Conservation (phyloP, 2,797 vertebrate genomes). For the Mastacembelus armatus region DNA sequence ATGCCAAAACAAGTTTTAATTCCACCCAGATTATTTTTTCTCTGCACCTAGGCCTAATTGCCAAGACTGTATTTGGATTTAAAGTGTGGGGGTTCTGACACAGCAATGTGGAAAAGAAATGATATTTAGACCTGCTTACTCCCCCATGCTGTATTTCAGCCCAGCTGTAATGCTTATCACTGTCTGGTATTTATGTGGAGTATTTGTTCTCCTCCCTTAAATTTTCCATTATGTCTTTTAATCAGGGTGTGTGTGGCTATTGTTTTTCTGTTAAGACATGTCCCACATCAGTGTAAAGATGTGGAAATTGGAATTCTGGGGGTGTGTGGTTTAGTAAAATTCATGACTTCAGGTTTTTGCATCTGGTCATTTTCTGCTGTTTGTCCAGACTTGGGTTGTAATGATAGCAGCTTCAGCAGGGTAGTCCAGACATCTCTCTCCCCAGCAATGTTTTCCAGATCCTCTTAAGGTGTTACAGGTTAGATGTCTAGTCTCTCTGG, state of each 20-base stretch:
- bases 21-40: constrained; percentile 43
- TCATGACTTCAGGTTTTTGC: too few species aligned
- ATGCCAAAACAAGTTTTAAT: constrained; percentile 70
- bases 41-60: constrained; percentile 68
- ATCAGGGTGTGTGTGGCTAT: constrained; percentile 20
- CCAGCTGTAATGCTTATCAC: constrained; percentile 60
- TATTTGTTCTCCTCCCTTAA: constrained; percentile 23
- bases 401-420: too few species aligned
- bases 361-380: too few species aligned
- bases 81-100: constrained; percentile 43
- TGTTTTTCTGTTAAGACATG: constrained; percentile 46
- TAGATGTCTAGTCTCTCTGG: too few species aligned
- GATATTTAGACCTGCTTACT: constrained; percentile 54
- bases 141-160: constrained; percentile 45
- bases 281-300: constrained; percentile 25
- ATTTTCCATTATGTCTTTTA: constrained; percentile 24
- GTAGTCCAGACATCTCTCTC: too few species aligned
- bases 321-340: constrained; percentile 9
- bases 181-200: constrained; percentile 59
- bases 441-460: too few species aligned
- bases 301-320: constrained; percentile 13
- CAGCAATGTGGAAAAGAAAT: constrained; percentile 57
- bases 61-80: constrained; percentile 73
- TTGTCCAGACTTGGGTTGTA: too few species aligned
- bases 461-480: too few species aligned